phyloP scores from a whole-genome alignment of 1,140 invertebrate species.

The Listronotus bonariensis region DNA sequence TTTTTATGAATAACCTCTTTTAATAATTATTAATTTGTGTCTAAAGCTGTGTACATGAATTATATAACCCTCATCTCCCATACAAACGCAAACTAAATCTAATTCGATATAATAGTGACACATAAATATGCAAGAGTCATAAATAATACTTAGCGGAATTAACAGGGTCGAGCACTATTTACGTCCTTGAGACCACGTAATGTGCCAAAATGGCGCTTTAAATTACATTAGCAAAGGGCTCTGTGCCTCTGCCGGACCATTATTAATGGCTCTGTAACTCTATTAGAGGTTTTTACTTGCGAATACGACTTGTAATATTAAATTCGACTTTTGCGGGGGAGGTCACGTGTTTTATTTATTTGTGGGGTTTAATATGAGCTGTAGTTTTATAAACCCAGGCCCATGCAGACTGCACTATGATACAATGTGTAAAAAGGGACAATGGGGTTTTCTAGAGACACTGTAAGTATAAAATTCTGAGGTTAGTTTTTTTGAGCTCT shows the following conservation, averaged over 20 bases:
- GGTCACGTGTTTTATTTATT: slow-evolving; percentile 16
- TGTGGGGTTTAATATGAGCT: no score
- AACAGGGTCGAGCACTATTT: slow-evolving; percentile 33
- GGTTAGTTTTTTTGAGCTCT: no score
- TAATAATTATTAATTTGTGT: no score
- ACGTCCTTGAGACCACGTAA: slow-evolving; percentile 35
- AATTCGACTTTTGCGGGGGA: slow-evolving; percentile 9
- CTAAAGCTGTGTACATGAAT: no score
- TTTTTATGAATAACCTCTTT: no score
- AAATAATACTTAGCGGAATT: slow-evolving; percentile 36
- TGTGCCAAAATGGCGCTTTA: slow-evolving; percentile 36
- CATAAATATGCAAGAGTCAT: slow-evolving; percentile 25
- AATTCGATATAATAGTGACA: slow-evolving; percentile 7
- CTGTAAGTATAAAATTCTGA: no score
- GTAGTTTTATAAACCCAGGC: no score
- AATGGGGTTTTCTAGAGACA: no score
- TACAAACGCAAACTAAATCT: neutral
- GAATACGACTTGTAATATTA: no score
- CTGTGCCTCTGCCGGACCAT: neutral
- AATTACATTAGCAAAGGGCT: slow-evolving; percentile 34
- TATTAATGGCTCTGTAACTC: slow-evolving; percentile 35
- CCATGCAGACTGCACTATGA: no score
- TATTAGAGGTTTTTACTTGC: slow-evolving; percentile 33
- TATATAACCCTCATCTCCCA: no score
- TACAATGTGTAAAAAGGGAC: no score